A percentile compares a stretch with the other conserved stretches of the same genome.
phyloP scores from a whole-genome alignment of 2,113 vertebrate species.

The Campylomormyrus numenius region DNA sequence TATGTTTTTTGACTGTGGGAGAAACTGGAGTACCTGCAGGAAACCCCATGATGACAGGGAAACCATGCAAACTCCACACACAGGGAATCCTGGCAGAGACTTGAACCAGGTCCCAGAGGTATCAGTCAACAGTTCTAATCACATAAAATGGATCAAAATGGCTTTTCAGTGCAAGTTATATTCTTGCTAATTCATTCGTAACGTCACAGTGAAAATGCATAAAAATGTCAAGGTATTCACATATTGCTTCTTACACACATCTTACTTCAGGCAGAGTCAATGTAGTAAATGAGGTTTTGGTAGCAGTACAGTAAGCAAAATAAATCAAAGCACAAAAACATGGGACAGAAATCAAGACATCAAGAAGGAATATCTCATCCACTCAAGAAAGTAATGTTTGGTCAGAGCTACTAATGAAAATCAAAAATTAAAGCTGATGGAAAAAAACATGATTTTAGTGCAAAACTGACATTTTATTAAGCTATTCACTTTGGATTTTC shows the following conservation, averaged over 20 bases:
- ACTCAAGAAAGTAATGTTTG: neutral
- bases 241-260: neutral
- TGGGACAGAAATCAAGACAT: neutral
- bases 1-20: no score
- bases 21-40: no score
- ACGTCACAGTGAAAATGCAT: neutral
- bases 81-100: neutral
- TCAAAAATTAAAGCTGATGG: no score
- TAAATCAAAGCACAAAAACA: neutral
- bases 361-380: neutral
- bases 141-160: neutral
- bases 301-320: neutral
- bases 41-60: neutral
- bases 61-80: neutral
- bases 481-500: neutral
- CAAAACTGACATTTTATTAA: neutral
- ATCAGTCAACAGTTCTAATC: neutral
- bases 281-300: neutral
- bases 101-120: neutral
- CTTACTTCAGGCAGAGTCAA: neutral
- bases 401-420: neutral
- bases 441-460: neutral
- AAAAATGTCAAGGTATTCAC: neutral
- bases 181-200: neutral
- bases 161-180: neutral